Evolutionary conservation across 1,140 invertebrate species (phyloP).

Genomic region (Charaxes varanes): DNA sequence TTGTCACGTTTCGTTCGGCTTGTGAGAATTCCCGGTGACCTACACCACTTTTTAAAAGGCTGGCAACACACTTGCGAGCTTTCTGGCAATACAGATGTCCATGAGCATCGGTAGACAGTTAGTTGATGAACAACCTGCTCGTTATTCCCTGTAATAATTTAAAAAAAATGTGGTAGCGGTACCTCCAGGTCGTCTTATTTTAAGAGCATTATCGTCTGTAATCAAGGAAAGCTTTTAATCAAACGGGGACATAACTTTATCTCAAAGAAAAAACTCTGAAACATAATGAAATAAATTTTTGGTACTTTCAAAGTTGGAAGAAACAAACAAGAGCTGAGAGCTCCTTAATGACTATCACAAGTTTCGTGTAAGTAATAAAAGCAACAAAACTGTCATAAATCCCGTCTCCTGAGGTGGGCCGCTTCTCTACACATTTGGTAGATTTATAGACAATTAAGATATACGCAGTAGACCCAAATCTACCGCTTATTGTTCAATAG

Average conservation of each 20-base stretch:
- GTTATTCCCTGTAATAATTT: no score
- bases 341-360: conserved; percentile 30
- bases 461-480: not conserved
- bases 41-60: no score
- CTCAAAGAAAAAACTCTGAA: conserved; percentile 10
- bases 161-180: no score
- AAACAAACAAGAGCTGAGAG: conserved; percentile 16
- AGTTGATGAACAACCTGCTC: no score
- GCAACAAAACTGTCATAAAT: conserved; percentile 33
- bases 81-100: no score
- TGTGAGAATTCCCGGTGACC: no score
- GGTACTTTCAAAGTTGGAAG: conserved; percentile 22
- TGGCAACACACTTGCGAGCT: no score
- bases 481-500: no score
- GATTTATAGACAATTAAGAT: conserved; percentile 2
- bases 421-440: conserved; percentile 12
- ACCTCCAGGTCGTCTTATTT: no score
- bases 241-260: conserved; percentile 2
- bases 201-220: no score
- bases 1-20: no score
- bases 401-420: conserved; percentile 16
- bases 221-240: conserved; percentile 6
- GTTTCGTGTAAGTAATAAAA: conserved; percentile 32
- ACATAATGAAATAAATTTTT: conserved; percentile 26
- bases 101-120: no score